phyloP scores from a whole-genome alignment of 1,140 invertebrate genomes.

The Saxidomus purpurata region DNA sequence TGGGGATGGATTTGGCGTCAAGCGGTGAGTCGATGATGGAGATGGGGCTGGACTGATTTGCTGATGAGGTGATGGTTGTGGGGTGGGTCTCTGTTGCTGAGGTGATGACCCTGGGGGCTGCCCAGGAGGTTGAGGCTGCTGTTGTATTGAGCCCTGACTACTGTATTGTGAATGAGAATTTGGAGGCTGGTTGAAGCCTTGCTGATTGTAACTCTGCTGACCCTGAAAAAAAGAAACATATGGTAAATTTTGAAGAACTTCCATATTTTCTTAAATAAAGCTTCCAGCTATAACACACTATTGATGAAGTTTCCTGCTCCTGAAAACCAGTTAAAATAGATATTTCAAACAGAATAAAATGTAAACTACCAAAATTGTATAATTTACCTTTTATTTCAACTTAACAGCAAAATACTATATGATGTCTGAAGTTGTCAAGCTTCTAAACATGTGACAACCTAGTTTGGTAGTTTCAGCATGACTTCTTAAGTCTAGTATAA shows the following conservation, averaged over 20 bases:
- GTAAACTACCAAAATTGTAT: too few relatives aligned
- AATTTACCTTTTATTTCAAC: too few relatives aligned
- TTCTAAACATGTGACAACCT: too few relatives aligned
- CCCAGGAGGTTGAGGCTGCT: constrained; percentile 55
- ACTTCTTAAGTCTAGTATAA: too few relatives aligned
- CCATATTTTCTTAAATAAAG: too few relatives aligned
- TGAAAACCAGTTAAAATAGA: too few relatives aligned
- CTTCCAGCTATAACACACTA: too few relatives aligned
- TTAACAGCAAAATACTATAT: too few relatives aligned
- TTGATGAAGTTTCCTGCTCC: too few relatives aligned
- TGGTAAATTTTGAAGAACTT: neutral
- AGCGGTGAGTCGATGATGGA: constrained; percentile 47
- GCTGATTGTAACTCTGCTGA: constrained; percentile 53
- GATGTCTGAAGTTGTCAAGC: too few relatives aligned
- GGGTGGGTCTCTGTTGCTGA: constrained; percentile 65
- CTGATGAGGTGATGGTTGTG: constrained; percentile 65
- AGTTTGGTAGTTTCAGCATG: too few relatives aligned
- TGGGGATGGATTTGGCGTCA: constrained; percentile 51
- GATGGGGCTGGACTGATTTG: constrained; percentile 58
- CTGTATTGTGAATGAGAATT: constrained; percentile 48
- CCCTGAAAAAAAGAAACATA: constrained; percentile 26
- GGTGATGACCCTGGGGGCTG: constrained; percentile 60
- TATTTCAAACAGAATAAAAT: too few relatives aligned
- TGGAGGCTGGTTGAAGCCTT: constrained; percentile 40
- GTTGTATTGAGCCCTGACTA: constrained; percentile 55